These are phyloP conservation scores for Trissolcus basalis DNA, from an alignment of 1,140 invertebrate species.

Conservation along the genomic window DNA sequence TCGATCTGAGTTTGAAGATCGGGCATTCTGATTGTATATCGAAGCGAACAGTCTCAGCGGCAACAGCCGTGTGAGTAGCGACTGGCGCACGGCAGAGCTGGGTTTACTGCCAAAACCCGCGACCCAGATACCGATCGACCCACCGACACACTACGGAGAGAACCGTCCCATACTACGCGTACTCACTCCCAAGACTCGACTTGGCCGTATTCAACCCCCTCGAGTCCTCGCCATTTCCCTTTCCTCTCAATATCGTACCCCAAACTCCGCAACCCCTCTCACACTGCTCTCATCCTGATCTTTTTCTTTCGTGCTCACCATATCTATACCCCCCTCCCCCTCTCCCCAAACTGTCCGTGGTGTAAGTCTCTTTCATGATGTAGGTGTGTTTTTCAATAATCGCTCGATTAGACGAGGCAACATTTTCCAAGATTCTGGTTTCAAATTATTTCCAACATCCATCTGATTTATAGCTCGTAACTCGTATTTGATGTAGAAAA, in stretches of 20 bases:
- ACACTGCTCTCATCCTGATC: constrained; percentile 8
- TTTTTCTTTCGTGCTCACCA: constrained; percentile 5
- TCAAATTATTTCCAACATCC: too few species aligned
- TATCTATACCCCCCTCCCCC: too few species aligned
- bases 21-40: constrained; percentile 20
- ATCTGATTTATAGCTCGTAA: too few species aligned
- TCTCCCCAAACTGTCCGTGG: constrained; percentile 14
- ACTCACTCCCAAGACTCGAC: constrained; percentile 34
- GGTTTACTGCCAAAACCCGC: constrained; percentile 73
- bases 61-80: constrained; percentile 40
- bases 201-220: constrained; percentile 34
- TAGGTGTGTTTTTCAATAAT: constrained; percentile 13
- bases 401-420: background rate
- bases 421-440: constrained; percentile 1
- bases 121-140: constrained; percentile 76
- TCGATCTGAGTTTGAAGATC: constrained; percentile 12
- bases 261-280: constrained; percentile 3
- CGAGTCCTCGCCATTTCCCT: constrained; percentile 16
- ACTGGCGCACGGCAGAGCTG: constrained; percentile 43
- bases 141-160: constrained; percentile 66
- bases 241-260: constrained; percentile 1
- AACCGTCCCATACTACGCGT: constrained; percentile 39
- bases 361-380: constrained; percentile 11
- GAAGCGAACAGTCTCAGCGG: constrained; percentile 11
- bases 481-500: too few species aligned